Percentiles rank a stretch among this genome's conserved stretches.
Conservation (phyloP, 2,888 invertebrate genomes). For the Balanococcus diminutus region DNA sequence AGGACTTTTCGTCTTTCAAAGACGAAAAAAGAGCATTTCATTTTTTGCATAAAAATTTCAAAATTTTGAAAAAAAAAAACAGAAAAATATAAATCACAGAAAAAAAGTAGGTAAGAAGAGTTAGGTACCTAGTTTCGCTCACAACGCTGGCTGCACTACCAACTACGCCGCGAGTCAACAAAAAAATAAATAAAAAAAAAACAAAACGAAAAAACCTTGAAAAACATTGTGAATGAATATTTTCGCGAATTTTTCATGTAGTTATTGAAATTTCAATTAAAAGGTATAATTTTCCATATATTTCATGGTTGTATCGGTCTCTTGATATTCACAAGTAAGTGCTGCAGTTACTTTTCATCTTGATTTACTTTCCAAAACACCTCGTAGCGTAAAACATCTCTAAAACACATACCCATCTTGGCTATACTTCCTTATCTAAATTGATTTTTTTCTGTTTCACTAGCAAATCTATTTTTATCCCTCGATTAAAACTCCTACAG, state of each 20-base stretch:
- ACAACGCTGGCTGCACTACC: neutral
- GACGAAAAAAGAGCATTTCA: no score
- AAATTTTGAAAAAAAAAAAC: neutral
- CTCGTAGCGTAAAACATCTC: neutral
- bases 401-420: neutral
- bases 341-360: neutral
- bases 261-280: conserved; percentile 25
- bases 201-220: conserved; percentile 3
- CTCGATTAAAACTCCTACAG: neutral
- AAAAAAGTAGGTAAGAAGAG: neutral
- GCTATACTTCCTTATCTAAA: conserved; percentile 25
- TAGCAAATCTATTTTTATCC: conserved; percentile 17
- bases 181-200: neutral
- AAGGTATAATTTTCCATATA: neutral
- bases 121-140: neutral
- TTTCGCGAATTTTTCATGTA: neutral
- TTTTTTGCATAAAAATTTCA: no score
- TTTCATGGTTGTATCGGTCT: neutral
- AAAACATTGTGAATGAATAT: conserved; percentile 14
- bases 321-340: conserved; percentile 10
- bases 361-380: neutral
- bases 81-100: neutral
- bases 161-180: neutral
- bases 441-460: conserved; percentile 16
- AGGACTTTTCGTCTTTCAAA: no score